phyloP scores from a whole-genome alignment of 2,113 vertebrate species.

The Chamaetylas fuelleborni region DNA sequence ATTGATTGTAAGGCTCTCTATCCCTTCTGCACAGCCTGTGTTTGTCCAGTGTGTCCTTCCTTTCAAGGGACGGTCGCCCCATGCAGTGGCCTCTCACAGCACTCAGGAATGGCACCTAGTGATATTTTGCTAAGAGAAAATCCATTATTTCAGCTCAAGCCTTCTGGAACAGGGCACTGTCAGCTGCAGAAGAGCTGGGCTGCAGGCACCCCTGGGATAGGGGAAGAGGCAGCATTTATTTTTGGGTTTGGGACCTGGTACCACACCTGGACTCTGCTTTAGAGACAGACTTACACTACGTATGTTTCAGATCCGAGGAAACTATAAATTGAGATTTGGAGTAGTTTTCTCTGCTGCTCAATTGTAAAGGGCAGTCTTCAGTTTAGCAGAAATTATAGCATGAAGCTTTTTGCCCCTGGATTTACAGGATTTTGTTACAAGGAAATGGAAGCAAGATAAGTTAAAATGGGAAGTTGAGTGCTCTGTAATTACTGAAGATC shows the following conservation, averaged over 20 bases:
- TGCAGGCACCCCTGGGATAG: background rate
- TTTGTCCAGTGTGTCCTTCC: background rate
- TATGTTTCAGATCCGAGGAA: background rate
- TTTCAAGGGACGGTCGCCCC: accelerated
- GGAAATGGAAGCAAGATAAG: background rate
- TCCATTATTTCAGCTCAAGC: background rate
- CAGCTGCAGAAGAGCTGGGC: background rate
- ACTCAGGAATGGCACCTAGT: background rate
- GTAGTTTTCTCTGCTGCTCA: background rate
- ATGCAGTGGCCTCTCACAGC: background rate
- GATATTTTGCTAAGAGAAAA: background rate
- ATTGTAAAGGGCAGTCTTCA: background rate
- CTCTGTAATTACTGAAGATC: background rate
- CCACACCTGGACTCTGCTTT: background rate
- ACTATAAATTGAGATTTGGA: background rate
- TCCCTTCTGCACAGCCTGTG: background rate
- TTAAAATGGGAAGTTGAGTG: background rate
- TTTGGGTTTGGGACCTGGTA: background rate
- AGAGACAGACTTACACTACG: background rate
- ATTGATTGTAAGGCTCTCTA: background rate
- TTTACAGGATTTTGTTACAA: background rate
- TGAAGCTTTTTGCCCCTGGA: background rate
- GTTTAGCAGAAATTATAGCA: background rate
- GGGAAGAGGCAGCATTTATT: background rate
- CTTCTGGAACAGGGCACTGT: background rate